Evolutionary conservation across 2,113 vertebrate species (phyloP), one percentile per base, ranked within the genome.

Genomic region (Catagonus wagneri): DNA sequence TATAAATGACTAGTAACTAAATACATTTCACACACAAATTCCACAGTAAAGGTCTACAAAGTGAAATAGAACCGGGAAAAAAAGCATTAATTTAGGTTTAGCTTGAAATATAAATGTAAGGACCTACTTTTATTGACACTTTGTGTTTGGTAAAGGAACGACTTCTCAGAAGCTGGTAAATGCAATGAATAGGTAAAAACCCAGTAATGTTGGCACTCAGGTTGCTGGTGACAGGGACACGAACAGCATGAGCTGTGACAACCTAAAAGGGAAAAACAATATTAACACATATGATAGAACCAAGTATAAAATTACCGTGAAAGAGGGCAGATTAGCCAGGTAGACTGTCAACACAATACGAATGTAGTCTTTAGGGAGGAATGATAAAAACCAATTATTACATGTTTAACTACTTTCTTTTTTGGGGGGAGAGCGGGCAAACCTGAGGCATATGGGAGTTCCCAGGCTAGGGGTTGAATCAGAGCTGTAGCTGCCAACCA

Each of bases 101-200:
- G n/a, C 83, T 79, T 92, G 27, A 94, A 96, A 92, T 17, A 25
- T 25, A 81, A 97, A 74, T 3, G 25, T 56, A 90, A 83, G 29
- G 16, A n/a, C 96, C 44, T 98, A 99, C 99, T 99, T 99, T 99
- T 93, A 99, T 99, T 84, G 99, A 99, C 1, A 99, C 99, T 99
- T 99, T 99, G 98, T 99, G 99, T 98, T 99, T 99, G 96, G 99
- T 99, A 98, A 99, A 99, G 3, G 99, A 99, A 50, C 99, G 98
- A 92, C 99, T 99, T 95, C 99, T 99, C 1, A 99, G 98, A 84
- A 99, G 99, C 98, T 99, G 99, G 96, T 99, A 99, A 97, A 99
- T 99, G 96, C 99, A 99, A 98, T 99, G 99, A 93, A 99, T 99
- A 19, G 99, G 99, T 83, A 99, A 99, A 98, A 99, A 99, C 1